phyloP scores from a whole-genome alignment of 2,113 vertebrate genomes.

The Gorilla gorilla region DNA sequence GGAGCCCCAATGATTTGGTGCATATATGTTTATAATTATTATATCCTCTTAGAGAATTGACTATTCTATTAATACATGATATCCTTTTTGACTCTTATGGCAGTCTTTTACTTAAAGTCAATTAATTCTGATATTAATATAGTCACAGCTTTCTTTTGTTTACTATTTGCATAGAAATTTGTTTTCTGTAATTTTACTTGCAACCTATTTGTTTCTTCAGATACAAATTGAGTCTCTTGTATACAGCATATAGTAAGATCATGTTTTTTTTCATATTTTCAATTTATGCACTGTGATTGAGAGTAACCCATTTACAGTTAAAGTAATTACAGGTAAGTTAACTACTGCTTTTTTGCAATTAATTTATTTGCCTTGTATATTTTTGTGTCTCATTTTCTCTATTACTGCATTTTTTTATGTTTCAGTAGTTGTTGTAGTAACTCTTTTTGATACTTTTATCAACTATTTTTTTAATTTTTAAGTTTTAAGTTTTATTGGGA shows the following conservation, averaged over 20 bases:
- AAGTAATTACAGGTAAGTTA: not conserved
- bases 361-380: not conserved
- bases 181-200: not conserved
- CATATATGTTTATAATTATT: not conserved
- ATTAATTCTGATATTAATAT: not conserved
- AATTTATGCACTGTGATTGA: not conserved
- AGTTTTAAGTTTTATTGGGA: no score
- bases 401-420: not conserved
- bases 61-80: not conserved
- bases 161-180: not conserved
- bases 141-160: not conserved
- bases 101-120: not conserved
- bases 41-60: not conserved
- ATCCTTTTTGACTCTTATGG: not conserved
- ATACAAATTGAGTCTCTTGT: not conserved
- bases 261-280: not conserved
- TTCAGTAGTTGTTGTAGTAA: not conserved
- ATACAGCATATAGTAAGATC: not conserved
- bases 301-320: not conserved
- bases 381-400: not conserved
- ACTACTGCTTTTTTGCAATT: not conserved
- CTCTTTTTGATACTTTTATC: not conserved
- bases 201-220: not conserved
- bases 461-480: not conserved
- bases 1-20: not conserved